Evolutionary conservation across 2,797 vertebrate species (phyloP), one percentile per base, ranked within the genome.

Genomic region (Sebastes matsubarae): DNA sequence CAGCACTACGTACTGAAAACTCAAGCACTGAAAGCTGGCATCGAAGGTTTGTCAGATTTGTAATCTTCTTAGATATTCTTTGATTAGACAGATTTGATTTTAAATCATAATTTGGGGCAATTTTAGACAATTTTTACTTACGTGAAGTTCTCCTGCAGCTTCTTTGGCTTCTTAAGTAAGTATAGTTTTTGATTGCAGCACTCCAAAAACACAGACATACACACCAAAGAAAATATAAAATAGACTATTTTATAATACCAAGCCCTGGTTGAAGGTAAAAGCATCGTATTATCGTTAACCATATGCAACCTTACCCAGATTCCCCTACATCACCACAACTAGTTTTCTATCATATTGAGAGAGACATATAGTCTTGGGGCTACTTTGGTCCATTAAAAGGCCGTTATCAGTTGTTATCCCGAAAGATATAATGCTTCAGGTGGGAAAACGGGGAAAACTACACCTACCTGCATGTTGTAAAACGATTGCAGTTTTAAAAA

Each of bases 281-380:
- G 13, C 10, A 71, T 27, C 2, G 7, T 61, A 29, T 77, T 14
- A 34, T 66, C 25, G 10, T 42, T 12, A 7, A 59, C 13, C 42
- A 46, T 12, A 68, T 50, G 25, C 22, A 52, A 18, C 3, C 8
- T 38, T 14, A 14, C 5, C 22, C 10, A 36, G 36, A 36, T 16
- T 68, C 34, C 67, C 34, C 7, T 20, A 63, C 52, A 46, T 13
- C 27, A 24, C 2, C 10, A 75, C 20, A 68, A 46, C 29, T 75
- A 58, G 34, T 46, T 80, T 76, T 68, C 42, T 29, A 4, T 68
- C 65, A 80, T 30, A 64, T 36, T 77, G 20, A 77, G 12, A 38
- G 36, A 38, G 36, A 38, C 12, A 38, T 14, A 38, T 68, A 61
- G 76, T 83, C 67, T 66, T 78, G 78, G 61, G 60, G 57, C 69